Percentiles rank a stretch among this genome's conserved stretches.
Conservation (phyloP, 2,888 invertebrate genomes). For the Dasypolia templi region DNA sequence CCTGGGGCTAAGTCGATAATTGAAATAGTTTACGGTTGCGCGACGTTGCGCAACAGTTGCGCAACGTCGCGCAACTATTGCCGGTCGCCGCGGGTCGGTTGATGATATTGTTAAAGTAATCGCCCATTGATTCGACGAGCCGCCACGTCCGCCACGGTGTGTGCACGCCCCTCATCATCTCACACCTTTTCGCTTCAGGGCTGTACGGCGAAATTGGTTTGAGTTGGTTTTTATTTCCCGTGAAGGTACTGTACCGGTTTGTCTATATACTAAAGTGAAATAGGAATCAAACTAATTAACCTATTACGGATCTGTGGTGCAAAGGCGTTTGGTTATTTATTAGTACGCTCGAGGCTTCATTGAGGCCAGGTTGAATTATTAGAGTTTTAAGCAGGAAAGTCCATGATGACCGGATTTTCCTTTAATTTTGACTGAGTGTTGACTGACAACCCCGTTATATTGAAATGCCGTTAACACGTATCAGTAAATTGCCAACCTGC, state of each 20-base stretch:
- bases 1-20: slow-evolving; percentile 49
- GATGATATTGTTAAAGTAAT: slow-evolving; percentile 27
- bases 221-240: not conserved
- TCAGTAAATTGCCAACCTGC: slow-evolving; percentile 47
- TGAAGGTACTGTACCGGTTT: not conserved
- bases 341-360: slow-evolving; percentile 1
- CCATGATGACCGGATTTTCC: not conserved
- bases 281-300: not conserved
- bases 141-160: not conserved
- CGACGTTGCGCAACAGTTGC: slow-evolving; percentile 19
- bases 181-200: slow-evolving; percentile 20
- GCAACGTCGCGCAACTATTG: slow-evolving; percentile 17
- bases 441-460: slow-evolving; percentile 30
- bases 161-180: slow-evolving; percentile 7
- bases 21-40: slow-evolving; percentile 41
- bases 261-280: not conserved
- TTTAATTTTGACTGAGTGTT: not conserved
- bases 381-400: too few species aligned
- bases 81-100: slow-evolving; percentile 11
- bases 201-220: slow-evolving; percentile 8
- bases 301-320: too few species aligned
- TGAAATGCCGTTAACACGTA: slow-evolving; percentile 47
- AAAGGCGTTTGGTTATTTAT: not conserved
- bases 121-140: slow-evolving; percentile 24
- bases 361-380: not conserved